Base-by-base conservation (phyloP, 2,888 invertebrate species). In the Cerceris ruficornis region DNA sequence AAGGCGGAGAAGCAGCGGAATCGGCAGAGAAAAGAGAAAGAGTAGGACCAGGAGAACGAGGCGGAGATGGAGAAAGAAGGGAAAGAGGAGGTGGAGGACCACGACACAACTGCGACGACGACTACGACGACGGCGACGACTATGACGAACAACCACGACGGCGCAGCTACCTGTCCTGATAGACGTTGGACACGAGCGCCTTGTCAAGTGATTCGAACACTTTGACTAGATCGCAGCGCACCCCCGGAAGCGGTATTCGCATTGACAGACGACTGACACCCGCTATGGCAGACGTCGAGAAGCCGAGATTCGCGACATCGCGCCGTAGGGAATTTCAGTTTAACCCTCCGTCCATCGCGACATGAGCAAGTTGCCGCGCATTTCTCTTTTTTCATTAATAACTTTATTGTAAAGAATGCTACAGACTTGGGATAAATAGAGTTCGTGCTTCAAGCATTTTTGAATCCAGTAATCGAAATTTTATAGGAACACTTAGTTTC, bases 131-230 rank as follows among this genome's bases (percentile, higher is more conserved):
- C 58, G 39, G 11, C 46, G 46, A 46, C 46, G 46, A 6, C 6
- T 8, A 46, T 6, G 46, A 46, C 46, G 46, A 46, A 15, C 59
- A 54, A 15, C 15, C 14, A n/a, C 73, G 60, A 61, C 55, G 67
- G 28, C 61, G 62, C 58, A 67, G 46, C 60, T 42, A n/a, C 46
- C 28, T 28, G 4, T 68, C 52, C 46, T 41, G 73, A 74, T 60
- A 76, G 73, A 60, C 73, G 28, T 50, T 39, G 73, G 57, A 81
- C 79, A 79, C 60, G 46, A 28, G 17, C 11, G 14, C 28, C 57
- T 65, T 61, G 60, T 75, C 73, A 41, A 55, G 55, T 54, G 73
- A 64, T 57, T 64, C 67, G 69, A 61, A 41, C 17, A 66, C 58
- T 58, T 69, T 13, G 66, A 80, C 64, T 43, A 13, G 17, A 61